Evolutionary conservation across 2,888 invertebrate genomes (phyloP).

Genomic region (Ophion ventricosus): DNA sequence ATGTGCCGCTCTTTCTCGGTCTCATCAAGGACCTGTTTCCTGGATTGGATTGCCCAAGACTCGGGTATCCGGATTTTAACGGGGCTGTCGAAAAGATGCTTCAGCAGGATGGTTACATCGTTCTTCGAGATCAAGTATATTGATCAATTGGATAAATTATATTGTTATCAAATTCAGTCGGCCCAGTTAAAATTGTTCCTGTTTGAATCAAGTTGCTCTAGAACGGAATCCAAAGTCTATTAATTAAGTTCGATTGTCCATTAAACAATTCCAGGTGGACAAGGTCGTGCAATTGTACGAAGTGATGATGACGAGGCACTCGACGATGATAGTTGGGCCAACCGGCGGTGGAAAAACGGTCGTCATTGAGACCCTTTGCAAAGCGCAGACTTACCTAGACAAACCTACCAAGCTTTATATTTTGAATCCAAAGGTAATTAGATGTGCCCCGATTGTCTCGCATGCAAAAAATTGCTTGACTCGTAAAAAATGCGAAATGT

Average conservation of each 20-base stretch:
- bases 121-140: slow-evolving; percentile 88
- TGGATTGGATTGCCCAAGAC: slow-evolving; percentile 94
- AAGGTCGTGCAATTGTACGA: slow-evolving; percentile 96
- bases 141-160: background rate
- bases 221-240: background rate
- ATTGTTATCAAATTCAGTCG: background rate
- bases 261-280: slow-evolving; percentile 86
- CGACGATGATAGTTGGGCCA: slow-evolving; percentile 95
- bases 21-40: slow-evolving; percentile 95
- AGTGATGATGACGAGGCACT: slow-evolving; percentile 97
- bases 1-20: slow-evolving; percentile 94
- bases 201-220: background rate
- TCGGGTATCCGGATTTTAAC: slow-evolving; percentile 94
- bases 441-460: background rate
- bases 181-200: background rate
- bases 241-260: background rate
- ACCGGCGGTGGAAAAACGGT: slow-evolving; percentile 97
- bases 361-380: slow-evolving; percentile 90
- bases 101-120: slow-evolving; percentile 87
- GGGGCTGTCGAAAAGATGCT: slow-evolving; percentile 90
- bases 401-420: slow-evolving; percentile 91
- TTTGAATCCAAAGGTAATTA: slow-evolving; percentile 92
- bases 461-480: background rate
- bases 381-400: slow-evolving; percentile 90
- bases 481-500: background rate